Evolutionary conservation across 37 sponge, comb jelly and placozoan genomes (phyloP), one percentile per base, ranked within the genome.

Genomic region (Amphimedon queenslandica): DNA sequence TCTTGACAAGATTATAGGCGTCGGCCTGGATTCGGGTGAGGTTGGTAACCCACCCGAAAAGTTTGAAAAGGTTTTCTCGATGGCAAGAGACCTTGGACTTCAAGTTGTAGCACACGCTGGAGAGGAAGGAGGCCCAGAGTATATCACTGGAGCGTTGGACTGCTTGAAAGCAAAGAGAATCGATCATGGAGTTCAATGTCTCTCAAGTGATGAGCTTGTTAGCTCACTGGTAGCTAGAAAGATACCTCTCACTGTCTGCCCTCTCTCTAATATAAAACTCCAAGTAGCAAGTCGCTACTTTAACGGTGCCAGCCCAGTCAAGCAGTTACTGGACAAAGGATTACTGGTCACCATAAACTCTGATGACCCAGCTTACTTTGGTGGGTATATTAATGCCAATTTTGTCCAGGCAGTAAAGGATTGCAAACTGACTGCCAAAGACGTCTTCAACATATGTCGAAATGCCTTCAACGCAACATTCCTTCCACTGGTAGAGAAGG

Each of bases 281-380:
- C 73, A 81, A 34, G 75, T 85, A 30, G 63, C 61, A 31, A 33
- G 55, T 1, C 70, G 86, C 0, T 85, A 58, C 70, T 80, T 81
- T 32, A 35, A 21, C 37, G 91, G 75, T 21, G 29, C 51, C 37
- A 78, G 69, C 42, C 34, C 42, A 16, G 72, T 75, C 2, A 76
- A 66, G 37, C 70, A 81, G 21, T 61, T 90, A 20, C 64, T 90
- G 3, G 47, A 58, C 16, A 69, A 80, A 53, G 91, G 91, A 16
- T 31, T 90, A 8, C 72, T 20, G 33, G 78, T 90, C 4, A 90
- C 86, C 38, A 67, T 90, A 38, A 84, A 84, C 42, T 84, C 91
- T 18, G 91, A 90, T 78, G 86, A 90, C 57, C 91, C 91, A 1
- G 91, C 91, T 40, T 90, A 84, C 53, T 84, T 84, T 85, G 86